Evolutionary conservation across 1,140 invertebrate species (phyloP).

Genomic region (Bombus terrestris): DNA sequence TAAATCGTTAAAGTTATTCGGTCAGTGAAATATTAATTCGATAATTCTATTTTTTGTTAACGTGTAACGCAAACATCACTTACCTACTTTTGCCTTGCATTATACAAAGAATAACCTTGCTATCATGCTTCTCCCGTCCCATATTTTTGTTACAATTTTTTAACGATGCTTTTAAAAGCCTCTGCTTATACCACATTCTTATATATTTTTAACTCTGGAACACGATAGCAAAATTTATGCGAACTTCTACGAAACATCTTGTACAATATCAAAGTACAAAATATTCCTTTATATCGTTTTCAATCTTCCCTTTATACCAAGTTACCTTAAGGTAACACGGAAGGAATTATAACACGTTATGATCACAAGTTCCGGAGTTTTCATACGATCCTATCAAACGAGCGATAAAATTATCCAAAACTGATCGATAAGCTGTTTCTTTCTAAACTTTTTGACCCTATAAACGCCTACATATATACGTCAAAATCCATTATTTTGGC

Average conservation of each 20-base stretch:
- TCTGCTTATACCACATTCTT: neutral
- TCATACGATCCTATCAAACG: neutral
- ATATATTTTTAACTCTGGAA: neutral
- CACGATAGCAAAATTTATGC: neutral
- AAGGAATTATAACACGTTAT: neutral
- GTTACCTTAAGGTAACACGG: neutral
- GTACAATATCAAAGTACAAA: neutral
- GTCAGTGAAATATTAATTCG: too few relatives aligned
- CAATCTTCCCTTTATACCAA: neutral
- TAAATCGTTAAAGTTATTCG: neutral
- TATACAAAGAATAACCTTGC: neutral
- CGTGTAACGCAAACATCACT: neutral
- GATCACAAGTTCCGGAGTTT: neutral
- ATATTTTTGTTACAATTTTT: neutral
- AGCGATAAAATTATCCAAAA: neutral
- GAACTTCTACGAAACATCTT: neutral
- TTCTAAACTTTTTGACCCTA: neutral
- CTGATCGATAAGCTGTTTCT: neutral
- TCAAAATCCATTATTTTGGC: neutral
- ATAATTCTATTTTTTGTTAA: neutral
- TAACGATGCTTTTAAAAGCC: neutral
- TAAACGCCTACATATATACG: neutral
- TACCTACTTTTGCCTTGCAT: neutral
- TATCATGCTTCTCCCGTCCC: neutral
- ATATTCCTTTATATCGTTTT: neutral